Evolutionary conservation across 1,140 invertebrate genomes (phyloP), one percentile per base, ranked within the genome.

Genomic region (Matsumurasca onukii): DNA sequence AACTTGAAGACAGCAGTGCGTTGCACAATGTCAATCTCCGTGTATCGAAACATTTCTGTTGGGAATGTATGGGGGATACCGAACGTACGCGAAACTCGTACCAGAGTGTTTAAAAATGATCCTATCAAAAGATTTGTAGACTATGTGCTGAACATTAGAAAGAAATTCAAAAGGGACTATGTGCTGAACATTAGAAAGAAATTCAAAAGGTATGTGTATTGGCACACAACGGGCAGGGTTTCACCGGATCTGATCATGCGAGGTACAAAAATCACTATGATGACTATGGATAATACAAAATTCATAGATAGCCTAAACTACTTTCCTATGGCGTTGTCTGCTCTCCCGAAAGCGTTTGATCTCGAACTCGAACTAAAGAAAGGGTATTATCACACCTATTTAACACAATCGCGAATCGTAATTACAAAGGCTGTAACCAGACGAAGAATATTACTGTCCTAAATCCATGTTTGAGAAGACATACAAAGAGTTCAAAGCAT

Each of bases 361-460:
- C 51, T 55, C 12, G 24, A 55, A 9, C 24, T 13, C 24, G 5
- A 13, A 5, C 51, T 29, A 69, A 69, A 64, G 62, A 69, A 30
- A 59, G 68, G 25, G 63, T 62, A 24, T 69, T 69, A 24, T 61
- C 51, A 9, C 51, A 55, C 51, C 22, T 55, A 55, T 55, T 55
- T 22, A 55, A 55, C 59, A 65, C 68, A 2, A 49, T 45, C 22
- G 68, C 31, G 31, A 69, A 69, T 64, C 30, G 64, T 48, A 69
- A 69, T 69, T 69, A 69, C 27, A 48, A 64, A 13, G 68, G 68
- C 3, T 61, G 12, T 15, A 69, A 52, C 39, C 68, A 57, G 3
- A 39, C 45, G n/a, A 69, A 65, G 45, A 69, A 24, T 65, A 65
- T 45, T 69, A 69, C 31, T 48, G 39, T 25, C 61, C n/a, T 51